Evolutionary conservation across 2,113 vertebrate genomes (phyloP), one percentile per base, ranked within the genome.

Genomic region (Sturnus vulgaris): DNA sequence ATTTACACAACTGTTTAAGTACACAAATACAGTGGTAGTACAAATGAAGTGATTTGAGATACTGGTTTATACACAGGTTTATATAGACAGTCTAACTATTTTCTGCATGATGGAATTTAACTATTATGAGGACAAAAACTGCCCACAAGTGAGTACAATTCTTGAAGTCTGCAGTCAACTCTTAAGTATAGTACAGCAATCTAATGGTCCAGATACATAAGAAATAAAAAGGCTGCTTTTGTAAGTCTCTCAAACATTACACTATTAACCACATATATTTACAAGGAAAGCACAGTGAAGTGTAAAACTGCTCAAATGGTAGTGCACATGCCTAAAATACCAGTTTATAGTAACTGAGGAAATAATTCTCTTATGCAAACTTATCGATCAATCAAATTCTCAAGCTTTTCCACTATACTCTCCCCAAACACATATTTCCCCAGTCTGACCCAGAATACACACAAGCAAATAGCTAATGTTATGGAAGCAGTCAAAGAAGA

Each of bases 1-100:
- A 99, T 99, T 99, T 99, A 99, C 99, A 99, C 96, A 98, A 96
- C 97, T 98, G 96, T 98, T 98, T 98, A 99, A 98, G 98, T 98
- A 98, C 98, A 99, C 98, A 98, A 98, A 98, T 98, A 98, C 98
- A 98, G 97, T 97, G 98, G 97, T 96, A 98, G 97, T 98, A 98
- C 98, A 99, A 98, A 98, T 97, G 98, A 98, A 96, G 95, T 94
- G 96, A 93, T 97, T 83, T 69, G 96, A 98, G 96, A 95, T 96
- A 97, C 70, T 94, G 53, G 90, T 96, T 97, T 97, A 97, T 98
- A 97, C 97, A 97, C 89, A 97, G 93, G 88, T 94, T 97, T 96
- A 95, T 94, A 93, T 6, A 80, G 95, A 96, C 79, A 85, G 76
- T 86, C 82, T 90, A 94, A 94, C 88, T 88, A 64, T 87, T 86